Conservation (phyloP, 2,113 vertebrate genomes). For the Rhizomys pruinosus region DNA sequence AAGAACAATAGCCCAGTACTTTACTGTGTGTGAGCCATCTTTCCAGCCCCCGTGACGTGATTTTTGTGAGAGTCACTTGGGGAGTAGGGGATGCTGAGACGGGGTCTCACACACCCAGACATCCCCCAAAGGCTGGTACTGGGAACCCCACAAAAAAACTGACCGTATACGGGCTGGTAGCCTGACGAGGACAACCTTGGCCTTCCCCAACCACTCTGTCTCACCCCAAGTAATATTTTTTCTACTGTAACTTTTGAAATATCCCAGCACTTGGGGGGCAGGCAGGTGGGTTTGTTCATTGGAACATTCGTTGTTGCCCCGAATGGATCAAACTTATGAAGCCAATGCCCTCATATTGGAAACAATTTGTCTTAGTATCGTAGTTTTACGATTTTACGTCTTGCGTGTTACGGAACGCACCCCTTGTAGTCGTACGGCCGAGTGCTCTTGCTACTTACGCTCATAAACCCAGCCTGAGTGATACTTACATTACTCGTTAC, state of each 20-base stretch:
- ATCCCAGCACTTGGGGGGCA: no score
- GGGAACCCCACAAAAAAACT: no score
- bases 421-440: background rate
- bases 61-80: background rate
- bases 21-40: background rate
- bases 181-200: background rate
- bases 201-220: background rate
- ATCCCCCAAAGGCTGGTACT: no score
- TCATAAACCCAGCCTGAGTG: background rate
- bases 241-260: background rate
- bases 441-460: background rate
- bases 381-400: background rate
- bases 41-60: background rate
- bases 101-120: background rate
- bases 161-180: background rate
- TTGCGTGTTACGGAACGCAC: background rate
- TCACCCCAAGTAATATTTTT: background rate
- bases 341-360: background rate
- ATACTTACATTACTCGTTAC: background rate
- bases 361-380: background rate
- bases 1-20: background rate
- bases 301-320: slow-evolving; percentile 14
- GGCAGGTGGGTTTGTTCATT: background rate
- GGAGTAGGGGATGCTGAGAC: background rate
- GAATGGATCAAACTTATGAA: background rate